Base-by-base conservation (phyloP, 1,140 invertebrate genomes). In the Danaus plexippus region DNA sequence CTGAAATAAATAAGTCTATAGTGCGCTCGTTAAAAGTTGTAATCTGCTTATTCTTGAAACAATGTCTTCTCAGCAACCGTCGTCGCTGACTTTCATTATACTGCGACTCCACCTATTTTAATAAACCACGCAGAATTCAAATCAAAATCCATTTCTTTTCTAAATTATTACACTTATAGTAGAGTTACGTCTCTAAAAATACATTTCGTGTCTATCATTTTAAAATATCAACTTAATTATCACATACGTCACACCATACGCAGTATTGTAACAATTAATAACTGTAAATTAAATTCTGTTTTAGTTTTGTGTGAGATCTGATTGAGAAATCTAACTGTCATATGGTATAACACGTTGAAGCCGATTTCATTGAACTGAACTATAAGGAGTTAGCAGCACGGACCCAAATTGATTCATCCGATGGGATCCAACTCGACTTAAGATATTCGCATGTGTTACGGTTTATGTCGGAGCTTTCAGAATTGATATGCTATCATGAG, bases 21-120 rank as follows among this genome's bases (percentile, higher is more conserved):
- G 57, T 43, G 51, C 51, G 46, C 52, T 54, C 51, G 57, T 59
- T 59, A 59, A 59, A 59, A 59, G 40, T 59, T 59, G 43, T 59
- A 59, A 59, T 54, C 47, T 59, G 52, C 57, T 59, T 59, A 59
- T 59, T 54, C 42, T 54, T 50, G 51, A 53, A 41, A 46, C 43
- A 57, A 59, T 6, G 22, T 32, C 22, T 32, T 32, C 22, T 5
- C 22, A 41, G 49, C 49, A 51, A 42, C 32, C 32, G 32, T 32
- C 22, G 4, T 32, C 7, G 7, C 22, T 32, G 7, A 32, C 22
- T 32, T 32, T 32, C 22, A 32, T 32, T 32, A 32, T 32, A 6
- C 22, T 32, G 22, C 7, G 22, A 32, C 22, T 32, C 7, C 22
- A 32, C 22, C 4, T 32, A 32, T 3, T 32, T 32, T 32, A 32